phyloP scores from a whole-genome alignment of 2,113 vertebrate species.

The Heterotis niloticus region DNA sequence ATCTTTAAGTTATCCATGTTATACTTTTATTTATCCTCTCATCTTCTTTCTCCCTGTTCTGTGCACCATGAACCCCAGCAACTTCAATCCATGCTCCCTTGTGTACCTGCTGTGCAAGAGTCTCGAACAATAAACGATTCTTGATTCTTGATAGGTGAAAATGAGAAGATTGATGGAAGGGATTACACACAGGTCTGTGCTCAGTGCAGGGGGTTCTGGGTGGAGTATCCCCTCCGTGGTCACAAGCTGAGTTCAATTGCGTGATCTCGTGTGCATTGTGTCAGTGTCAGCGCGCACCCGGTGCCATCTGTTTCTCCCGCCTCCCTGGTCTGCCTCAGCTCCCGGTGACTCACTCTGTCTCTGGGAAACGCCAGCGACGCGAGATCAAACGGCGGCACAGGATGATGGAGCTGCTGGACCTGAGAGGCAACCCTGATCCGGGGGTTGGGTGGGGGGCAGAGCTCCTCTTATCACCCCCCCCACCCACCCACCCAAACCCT shows the following conservation, averaged over 20 bases:
- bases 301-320: constrained; percentile 71
- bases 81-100: no score
- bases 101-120: no score
- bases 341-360: constrained; percentile 76
- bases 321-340: constrained; percentile 53
- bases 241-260: not conserved
- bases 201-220: not conserved
- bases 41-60: no score
- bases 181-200: not conserved
- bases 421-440: constrained; percentile 52
- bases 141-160: not conserved
- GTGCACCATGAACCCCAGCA: no score
- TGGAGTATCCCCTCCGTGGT: not conserved
- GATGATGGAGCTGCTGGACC: constrained; percentile 55
- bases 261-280: constrained; percentile 44
- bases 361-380: constrained; percentile 74
- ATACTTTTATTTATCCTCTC: no score
- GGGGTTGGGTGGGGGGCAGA: constrained; percentile 67
- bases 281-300: constrained; percentile 53
- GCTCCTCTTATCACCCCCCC: constrained; percentile 84
- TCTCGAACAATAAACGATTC: no score
- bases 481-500: constrained; percentile 60
- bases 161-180: not conserved
- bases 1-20: no score
- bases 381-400: constrained; percentile 82